Percentiles rank a stretch among this genome's conserved stretches.
These are phyloP conservation scores for Trachelus iudaicus DNA, from an alignment of 2,888 invertebrate genomes.

Conservation along the genomic window DNA sequence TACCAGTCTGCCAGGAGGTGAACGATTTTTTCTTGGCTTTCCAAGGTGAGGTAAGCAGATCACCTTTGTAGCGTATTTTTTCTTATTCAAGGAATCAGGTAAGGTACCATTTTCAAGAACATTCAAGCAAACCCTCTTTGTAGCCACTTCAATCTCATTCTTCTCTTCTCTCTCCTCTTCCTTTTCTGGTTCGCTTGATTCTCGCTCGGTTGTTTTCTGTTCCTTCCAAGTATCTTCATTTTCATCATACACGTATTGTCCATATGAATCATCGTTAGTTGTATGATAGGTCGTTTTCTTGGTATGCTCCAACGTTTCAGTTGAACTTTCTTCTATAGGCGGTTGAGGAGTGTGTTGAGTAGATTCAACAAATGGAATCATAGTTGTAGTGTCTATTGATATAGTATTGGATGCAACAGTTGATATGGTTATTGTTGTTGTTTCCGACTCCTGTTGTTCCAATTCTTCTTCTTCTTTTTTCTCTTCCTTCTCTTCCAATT, in stretches of 20 bases:
- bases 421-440: neutral
- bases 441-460: conserved; percentile 8
- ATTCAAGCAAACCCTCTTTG: conserved; percentile 40
- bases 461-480: conserved; percentile 17
- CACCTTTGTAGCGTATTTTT: conserved; percentile 23
- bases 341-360: neutral
- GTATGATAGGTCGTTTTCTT: neutral
- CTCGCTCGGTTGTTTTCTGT: conserved; percentile 13
- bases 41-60: conserved; percentile 24
- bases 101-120: conserved; percentile 22
- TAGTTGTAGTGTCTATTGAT: conserved; percentile 1
- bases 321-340: no score
- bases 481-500: conserved; percentile 17
- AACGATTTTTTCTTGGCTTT: neutral
- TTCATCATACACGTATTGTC: conserved; percentile 26
- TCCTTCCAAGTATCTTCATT: conserved; percentile 36
- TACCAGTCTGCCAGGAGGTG: conserved; percentile 13
- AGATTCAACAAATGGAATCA: conserved; percentile 6
- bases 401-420: neutral
- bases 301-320: no score
- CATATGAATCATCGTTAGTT: conserved; percentile 3
- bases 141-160: conserved; percentile 12
- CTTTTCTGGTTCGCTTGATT: neutral
- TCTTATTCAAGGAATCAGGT: conserved; percentile 11
- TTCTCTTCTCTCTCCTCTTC: neutral